Evolutionary conservation across 2,113 vertebrate genomes (phyloP), one percentile per base, ranked within the genome.

Genomic region (Paratilapia polleni): DNA sequence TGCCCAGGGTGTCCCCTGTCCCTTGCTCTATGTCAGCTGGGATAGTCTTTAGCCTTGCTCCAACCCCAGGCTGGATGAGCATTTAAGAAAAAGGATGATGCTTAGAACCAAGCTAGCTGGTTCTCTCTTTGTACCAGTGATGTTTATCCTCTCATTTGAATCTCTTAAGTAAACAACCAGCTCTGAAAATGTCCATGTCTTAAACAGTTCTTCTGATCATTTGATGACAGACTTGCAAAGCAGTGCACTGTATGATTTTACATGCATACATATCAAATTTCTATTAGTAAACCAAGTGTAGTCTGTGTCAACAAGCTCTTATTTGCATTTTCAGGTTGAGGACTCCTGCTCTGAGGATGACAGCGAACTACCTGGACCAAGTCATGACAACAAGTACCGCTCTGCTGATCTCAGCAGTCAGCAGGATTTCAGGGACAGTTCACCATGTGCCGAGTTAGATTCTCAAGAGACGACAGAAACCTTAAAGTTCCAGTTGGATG

Each of bases 261-360:
- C 31, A 73, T n/a, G 26, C 47, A 54, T 54, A n/a, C 52, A 70
- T 73, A 52, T 52, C 31, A 73, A 52, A 24, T 73, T 20, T 73
- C 15, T 73, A 20, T 22, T 3, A 54, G 68, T 54, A 34, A 73
- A 73, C 6, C 6, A 73, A n/a, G 34, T 54, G 19, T 14, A 20
- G 26, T 34, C 17, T 70, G 66, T 52, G 6, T 8, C 19, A 54
- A 73, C 47, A 77, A n/a, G 19, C 15, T 19, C 64, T 8, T 62
- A 54, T 74, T 52, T 74, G 4, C 58, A 7, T 81, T 77, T 80
- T 12, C 62, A 91, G 84, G 2, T 6, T 5, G 41, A 88, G 6
- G 24, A 78, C 13, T 77, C 15, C n/a, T 13, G 13, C 80, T 73
- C 26, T 1, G 83, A 85, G 14, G 38, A 62, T 9, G 64, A 81